Conservation (phyloP, 1,140 invertebrate species). For the Pteromalus puparum region DNA sequence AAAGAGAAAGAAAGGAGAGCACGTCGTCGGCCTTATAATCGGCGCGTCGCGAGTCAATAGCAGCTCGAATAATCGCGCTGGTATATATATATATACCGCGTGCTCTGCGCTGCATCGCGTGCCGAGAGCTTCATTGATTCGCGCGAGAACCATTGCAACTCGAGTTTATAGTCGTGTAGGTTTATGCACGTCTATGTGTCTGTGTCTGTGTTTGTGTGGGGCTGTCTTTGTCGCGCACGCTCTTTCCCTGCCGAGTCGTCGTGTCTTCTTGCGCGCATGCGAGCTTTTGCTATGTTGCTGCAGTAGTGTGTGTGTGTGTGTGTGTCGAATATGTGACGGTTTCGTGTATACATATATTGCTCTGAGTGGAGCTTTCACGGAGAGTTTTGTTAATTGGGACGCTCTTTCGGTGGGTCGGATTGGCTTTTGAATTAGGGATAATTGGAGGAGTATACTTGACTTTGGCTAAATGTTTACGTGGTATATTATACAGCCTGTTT, state of each 20-base stretch:
- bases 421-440: too few species aligned
- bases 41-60: constrained; percentile 1
- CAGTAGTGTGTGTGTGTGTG: too few species aligned
- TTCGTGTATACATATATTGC: too few species aligned
- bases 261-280: background rate
- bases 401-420: too few species aligned
- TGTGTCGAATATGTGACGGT: background rate
- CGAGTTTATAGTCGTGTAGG: background rate
- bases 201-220: too few species aligned
- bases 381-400: too few species aligned
- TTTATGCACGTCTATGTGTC: background rate
- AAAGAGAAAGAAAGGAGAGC: background rate
- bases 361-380: too few species aligned
- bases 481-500: too few species aligned
- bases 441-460: too few species aligned
- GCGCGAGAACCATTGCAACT: background rate
- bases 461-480: too few species aligned
- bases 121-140: background rate
- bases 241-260: background rate
- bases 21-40: constrained; percentile 9
- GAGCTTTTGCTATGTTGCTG: background rate
- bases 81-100: too few species aligned
- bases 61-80: background rate
- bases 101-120: background rate
- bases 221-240: background rate